Percentiles rank a stretch among this genome's conserved stretches.
These are phyloP conservation scores for Leucophenga montana DNA, from an alignment of 2,888 invertebrate species.

Conservation along the genomic window DNA sequence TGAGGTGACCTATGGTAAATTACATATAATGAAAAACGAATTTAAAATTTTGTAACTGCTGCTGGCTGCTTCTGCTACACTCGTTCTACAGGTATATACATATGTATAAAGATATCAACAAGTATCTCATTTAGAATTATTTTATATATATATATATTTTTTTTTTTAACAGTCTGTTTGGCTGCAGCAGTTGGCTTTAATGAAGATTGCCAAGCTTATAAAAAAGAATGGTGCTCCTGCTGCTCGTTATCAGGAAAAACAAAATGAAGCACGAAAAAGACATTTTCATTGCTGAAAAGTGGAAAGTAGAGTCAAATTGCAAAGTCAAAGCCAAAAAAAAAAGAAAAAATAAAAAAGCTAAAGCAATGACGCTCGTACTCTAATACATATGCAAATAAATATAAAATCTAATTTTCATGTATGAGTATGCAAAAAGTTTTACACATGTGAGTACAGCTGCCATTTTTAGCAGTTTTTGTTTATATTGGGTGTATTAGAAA, in stretches of 20 bases:
- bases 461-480: background rate
- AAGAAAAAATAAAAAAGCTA: background rate
- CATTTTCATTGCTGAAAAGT: background rate
- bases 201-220: conserved; percentile 42
- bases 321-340: no score
- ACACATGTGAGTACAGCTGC: background rate
- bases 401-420: conserved; percentile 50
- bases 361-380: background rate
- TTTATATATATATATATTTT: background rate
- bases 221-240: conserved; percentile 35
- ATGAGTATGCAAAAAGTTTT: conserved; percentile 16
- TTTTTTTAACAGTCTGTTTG: background rate
- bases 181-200: conserved; percentile 35
- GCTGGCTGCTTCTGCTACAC: no score
- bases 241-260: background rate
- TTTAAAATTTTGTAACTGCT: background rate
- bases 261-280: background rate
- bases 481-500: background rate
- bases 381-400: conserved; percentile 45
- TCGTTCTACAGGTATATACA: background rate
- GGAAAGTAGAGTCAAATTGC: background rate
- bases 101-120: background rate
- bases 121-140: background rate
- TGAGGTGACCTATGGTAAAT: no score
- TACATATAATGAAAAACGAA: background rate